phyloP scores from a whole-genome alignment of 2,888 invertebrate species.

The Sepiola atlantica region DNA sequence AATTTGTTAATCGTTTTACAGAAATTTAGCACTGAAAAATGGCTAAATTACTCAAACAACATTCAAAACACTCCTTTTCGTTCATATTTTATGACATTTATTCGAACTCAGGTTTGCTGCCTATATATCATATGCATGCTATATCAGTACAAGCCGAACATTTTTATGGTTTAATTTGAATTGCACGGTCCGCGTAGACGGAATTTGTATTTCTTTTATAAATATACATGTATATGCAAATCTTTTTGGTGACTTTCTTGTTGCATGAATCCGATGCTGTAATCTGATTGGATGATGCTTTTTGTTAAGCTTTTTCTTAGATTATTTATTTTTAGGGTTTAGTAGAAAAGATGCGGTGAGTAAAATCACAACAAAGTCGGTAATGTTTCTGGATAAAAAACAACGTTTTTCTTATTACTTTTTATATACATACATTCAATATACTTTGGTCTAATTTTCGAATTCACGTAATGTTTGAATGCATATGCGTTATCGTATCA shows the following conservation, averaged over 20 bases:
- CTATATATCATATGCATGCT: not conserved
- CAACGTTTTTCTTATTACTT: not conserved
- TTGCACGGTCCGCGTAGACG: not conserved
- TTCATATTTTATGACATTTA: too few species aligned
- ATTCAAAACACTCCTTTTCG: too few species aligned
- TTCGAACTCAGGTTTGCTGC: too few species aligned
- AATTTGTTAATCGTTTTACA: too few species aligned
- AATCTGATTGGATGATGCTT: constrained; percentile 18
- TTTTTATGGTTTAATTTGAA: not conserved
- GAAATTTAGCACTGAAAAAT: too few species aligned
- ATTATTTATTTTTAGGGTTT: constrained; percentile 6
- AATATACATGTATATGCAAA: not conserved
- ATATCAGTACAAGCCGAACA: not conserved
- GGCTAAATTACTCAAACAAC: too few species aligned
- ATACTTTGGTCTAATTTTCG: not conserved
- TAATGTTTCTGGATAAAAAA: constrained; percentile 2
- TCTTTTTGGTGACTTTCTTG: not conserved
- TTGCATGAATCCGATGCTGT: not conserved
- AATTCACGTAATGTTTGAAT: not conserved
- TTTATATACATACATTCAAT: not conserved
- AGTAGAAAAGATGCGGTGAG: not conserved
- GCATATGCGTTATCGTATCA: not conserved
- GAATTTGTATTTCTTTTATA: not conserved
- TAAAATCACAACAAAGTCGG: not conserved
- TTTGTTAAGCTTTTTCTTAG: not conserved